These are phyloP conservation scores for Hetaerina titia DNA, from an alignment of 2,888 invertebrate species.

Conservation along the genomic window DNA sequence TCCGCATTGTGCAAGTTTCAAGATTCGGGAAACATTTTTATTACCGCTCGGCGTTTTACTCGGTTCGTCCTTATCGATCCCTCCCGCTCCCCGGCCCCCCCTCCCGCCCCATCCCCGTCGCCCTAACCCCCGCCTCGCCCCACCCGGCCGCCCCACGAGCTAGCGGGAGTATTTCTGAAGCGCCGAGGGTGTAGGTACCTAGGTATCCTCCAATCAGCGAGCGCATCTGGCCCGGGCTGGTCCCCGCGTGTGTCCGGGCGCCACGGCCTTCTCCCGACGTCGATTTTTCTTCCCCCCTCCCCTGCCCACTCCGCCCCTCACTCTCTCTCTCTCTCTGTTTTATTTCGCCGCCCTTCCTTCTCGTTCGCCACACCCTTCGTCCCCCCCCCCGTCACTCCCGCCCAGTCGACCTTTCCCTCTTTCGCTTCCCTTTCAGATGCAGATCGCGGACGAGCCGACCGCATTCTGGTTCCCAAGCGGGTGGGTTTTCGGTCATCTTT, in stretches of 20 bases:
- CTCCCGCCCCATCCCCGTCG: background rate
- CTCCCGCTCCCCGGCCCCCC: background rate
- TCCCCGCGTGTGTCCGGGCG: background rate
- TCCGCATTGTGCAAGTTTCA: background rate
- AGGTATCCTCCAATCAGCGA: conserved; percentile 30
- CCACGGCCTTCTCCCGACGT: conserved; percentile 6
- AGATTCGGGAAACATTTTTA: background rate
- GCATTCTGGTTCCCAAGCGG: background rate
- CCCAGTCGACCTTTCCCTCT: background rate
- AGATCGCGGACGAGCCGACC: background rate
- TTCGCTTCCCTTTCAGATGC: background rate
- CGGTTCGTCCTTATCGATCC: background rate
- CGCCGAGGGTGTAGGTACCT: background rate
- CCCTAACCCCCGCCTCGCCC: background rate
- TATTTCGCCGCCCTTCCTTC: background rate
- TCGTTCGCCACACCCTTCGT: background rate
- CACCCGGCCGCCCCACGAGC: background rate
- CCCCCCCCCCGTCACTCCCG: background rate
- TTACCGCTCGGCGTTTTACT: background rate
- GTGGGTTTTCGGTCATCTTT: background rate
- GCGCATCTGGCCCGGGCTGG: background rate
- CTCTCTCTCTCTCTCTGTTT: background rate
- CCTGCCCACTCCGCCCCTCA: background rate
- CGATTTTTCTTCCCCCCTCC: background rate
- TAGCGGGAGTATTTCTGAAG: background rate